Evolutionary conservation across 2,888 invertebrate species (phyloP), one percentile per base, ranked within the genome.

Genomic region (Suillia variegata): DNA sequence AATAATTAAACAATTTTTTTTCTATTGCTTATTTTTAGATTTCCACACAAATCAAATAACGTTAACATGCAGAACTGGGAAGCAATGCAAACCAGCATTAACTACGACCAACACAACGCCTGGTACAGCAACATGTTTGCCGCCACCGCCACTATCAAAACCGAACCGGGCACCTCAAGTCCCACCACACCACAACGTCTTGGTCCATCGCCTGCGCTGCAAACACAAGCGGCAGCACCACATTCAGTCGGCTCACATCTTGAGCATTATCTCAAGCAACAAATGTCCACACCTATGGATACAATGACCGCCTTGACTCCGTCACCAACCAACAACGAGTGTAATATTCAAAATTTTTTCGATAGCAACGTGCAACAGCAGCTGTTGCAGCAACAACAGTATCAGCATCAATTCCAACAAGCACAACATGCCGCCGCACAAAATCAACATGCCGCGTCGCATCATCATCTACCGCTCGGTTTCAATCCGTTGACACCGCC

Each of bases 401-500:
- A 73, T 26, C 76, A 74, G 51, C 71, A 72, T 54, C 75, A 75
- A 24, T 67, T 68, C 54, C 76, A 77, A 26, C 65, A 67, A 38
- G 69, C 67, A 34, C 69, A 70, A 58, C 65, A 68, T 38, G 65
- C 64, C 3, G 67, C 68, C n/a, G 64, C 68, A 21, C 65, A 66
- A 33, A 64, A 62, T 60, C 73, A 74, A 47, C 66, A 67, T 50
- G 54, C 55, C 22, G 56, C 66, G 15, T 83, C 83, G 0, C 83
- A 84, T 67, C 85, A 85, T 1, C 69, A 71, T 55, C 82, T 83
- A 61, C 81, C 83, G 10, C 67, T 86, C 47, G 86, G 86, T 0
- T 87, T 87, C 70, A 87, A 84, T 70, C 84, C 87, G 0, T 82
- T 88, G 34, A 88, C 88, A 5, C 88, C 88, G 0, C 88, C 88